phyloP scores from a whole-genome alignment of 2,113 vertebrate genomes.

The cattle (Bos taurus) region DNA sequence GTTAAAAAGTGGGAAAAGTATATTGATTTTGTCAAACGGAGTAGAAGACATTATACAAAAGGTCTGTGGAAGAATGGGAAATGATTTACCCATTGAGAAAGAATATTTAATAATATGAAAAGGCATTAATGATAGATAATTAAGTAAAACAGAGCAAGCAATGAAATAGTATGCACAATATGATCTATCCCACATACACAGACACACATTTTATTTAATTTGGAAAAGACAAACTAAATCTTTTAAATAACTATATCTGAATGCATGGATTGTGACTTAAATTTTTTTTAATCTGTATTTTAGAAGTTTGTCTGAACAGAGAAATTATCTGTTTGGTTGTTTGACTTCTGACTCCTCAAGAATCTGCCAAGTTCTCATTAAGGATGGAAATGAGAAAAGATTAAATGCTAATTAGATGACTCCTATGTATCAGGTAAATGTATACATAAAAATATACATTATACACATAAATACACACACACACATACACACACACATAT shows the following conservation, averaged over 20 bases:
- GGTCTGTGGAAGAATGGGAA: neutral
- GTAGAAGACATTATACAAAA: conserved; percentile 1
- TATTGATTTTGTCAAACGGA: neutral
- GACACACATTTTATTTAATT: neutral
- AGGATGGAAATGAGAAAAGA: neutral
- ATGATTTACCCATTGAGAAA: conserved; percentile 15
- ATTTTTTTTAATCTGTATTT: neutral
- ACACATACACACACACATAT: neutral
- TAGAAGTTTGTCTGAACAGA: neutral
- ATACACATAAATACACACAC: neutral
- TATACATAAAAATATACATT: neutral
- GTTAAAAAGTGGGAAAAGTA: neutral
- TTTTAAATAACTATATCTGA: neutral
- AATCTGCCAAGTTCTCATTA: neutral
- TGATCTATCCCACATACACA: neutral
- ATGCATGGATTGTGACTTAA: neutral
- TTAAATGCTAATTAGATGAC: neutral
- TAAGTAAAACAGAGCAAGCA: conserved; percentile 4
- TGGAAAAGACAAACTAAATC: neutral
- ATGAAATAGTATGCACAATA: neutral
- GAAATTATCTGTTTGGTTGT: neutral
- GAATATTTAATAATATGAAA: conserved; percentile 1
- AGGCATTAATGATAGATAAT: neutral
- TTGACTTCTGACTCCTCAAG: neutral
- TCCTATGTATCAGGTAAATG: neutral